Base-by-base conservation (phyloP, 2,113 vertebrate species). In the Galbula dea region DNA sequence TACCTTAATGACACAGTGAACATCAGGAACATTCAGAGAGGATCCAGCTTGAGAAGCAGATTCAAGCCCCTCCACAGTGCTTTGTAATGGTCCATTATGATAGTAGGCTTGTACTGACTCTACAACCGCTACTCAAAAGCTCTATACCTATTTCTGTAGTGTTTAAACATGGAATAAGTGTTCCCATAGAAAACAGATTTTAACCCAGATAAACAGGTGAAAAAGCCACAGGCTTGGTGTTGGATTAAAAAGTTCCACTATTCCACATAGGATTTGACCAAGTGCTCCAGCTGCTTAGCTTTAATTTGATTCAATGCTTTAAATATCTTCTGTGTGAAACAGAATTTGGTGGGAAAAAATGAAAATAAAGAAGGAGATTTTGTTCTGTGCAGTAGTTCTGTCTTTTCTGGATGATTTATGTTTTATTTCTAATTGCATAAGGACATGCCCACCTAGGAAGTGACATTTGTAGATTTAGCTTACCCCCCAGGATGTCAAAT, bases 161-260 rank as follows among this genome's bases (percentile, higher is more conserved):
- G 15, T 18, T 17, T 37, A 77, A 63, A 43, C 19, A 46, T 8
- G 6, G 5, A 74, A 3, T 23, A 65, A 79, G 23, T 16, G 7
- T 9, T 74, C 27, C 15, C 7, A 17, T 1, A n/a, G 37, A 75
- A 94, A 91, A 85, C 17, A 72, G 49, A 61, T 4, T 79, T 22
- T 88, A 90, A 94, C 68, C 55, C 59, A 57, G 71, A 94, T 71
- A 79, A 92, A 92, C 54, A 0, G 8, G 41, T 94, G 83, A 96
- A 96, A 96, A 97, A 91, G 24, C 10, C 30, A 45, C 36, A 76
- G 85, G 61, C 12, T 43, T 83, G 82, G 61, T 65, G 57, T 67
- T 61, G 86, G 55, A 78, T 88, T 87, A 71, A 83, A 91, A 96
- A 93, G 94, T 71, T 89, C 51, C 73, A 66, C 78, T 54, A 62